Percentiles rank a stretch among this genome's conserved stretches.
These are phyloP conservation scores for Andrena bicolor DNA, from an alignment of 2,888 invertebrate genomes.

Conservation along the genomic window DNA sequence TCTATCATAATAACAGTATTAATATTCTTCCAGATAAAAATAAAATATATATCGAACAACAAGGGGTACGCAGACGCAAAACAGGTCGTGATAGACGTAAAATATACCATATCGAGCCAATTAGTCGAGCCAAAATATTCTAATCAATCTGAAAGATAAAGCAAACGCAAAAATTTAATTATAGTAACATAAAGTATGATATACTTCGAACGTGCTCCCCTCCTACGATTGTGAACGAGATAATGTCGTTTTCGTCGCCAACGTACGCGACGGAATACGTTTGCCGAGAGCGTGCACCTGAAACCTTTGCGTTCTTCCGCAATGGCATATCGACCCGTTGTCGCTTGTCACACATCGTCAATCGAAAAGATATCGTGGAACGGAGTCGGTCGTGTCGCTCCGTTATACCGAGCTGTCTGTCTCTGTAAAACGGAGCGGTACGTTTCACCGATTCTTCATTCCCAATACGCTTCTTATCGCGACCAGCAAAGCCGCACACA, in stretches of 20 bases:
- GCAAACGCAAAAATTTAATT: background rate
- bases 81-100: background rate
- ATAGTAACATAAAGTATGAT: background rate
- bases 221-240: background rate
- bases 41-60: background rate
- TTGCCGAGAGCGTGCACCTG: background rate
- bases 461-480: slow-evolving; percentile 28
- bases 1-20: slow-evolving; percentile 57
- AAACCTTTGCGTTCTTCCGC: background rate
- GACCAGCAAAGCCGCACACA: background rate
- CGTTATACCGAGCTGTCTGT: background rate
- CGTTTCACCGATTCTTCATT: slow-evolving; percentile 11
- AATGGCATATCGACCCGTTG: background rate
- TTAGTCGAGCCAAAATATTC: slow-evolving; percentile 1
- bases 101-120: slow-evolving; percentile 19
- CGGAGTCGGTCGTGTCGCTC: background rate
- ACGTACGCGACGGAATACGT: background rate
- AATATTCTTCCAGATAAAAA: slow-evolving; percentile 29
- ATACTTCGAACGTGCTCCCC: background rate
- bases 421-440: slow-evolving; percentile 6
- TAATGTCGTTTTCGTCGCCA: background rate
- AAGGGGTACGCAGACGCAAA: background rate
- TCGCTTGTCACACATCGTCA: background rate
- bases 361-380: background rate
- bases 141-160: slow-evolving; percentile 21